A percentile compares a stretch with the other conserved stretches of the same genome.
phyloP scores from a whole-genome alignment of 2,113 vertebrate genomes.

The Siniperca chuatsi region DNA sequence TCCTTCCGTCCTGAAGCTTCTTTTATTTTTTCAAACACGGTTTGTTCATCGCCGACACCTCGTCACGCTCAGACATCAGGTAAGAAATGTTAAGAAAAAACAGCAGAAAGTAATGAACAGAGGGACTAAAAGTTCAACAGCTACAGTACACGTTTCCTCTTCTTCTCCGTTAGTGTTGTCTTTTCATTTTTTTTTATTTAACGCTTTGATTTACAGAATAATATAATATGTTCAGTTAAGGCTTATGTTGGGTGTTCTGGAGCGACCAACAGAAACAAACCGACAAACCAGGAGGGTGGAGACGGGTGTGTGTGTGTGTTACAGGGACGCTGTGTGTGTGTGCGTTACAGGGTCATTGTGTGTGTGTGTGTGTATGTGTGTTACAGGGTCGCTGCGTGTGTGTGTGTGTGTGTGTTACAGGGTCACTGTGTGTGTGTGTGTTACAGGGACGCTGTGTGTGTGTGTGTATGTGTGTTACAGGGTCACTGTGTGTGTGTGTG shows the following conservation, averaged over 20 bases:
- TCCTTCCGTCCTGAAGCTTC: constrained; percentile 3
- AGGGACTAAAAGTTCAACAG: constrained; percentile 77
- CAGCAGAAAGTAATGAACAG: constrained; percentile 73
- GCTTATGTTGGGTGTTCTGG: constrained; percentile 80
- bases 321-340: background rate
- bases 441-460: no score
- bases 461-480: background rate
- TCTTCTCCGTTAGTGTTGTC: constrained; percentile 53
- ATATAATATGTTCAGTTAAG: constrained; percentile 83
- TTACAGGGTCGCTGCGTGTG: background rate
- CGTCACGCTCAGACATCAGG: constrained; percentile 74
- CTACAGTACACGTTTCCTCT: constrained; percentile 77
- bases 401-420: no score
- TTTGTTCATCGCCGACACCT: constrained; percentile 60
- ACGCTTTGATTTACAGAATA: constrained; percentile 73
- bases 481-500: background rate
- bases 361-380: background rate
- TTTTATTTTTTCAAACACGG: constrained; percentile 62
- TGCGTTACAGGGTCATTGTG: background rate
- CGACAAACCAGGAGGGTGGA: background rate
- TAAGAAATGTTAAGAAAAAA: constrained; percentile 79
- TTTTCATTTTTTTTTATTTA: constrained; percentile 40
- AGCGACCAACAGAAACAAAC: constrained; percentile 53
- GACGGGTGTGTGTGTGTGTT: background rate
- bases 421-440: no score